Conservation (phyloP, 2,113 vertebrate genomes). For the Trachemys scripta region DNA sequence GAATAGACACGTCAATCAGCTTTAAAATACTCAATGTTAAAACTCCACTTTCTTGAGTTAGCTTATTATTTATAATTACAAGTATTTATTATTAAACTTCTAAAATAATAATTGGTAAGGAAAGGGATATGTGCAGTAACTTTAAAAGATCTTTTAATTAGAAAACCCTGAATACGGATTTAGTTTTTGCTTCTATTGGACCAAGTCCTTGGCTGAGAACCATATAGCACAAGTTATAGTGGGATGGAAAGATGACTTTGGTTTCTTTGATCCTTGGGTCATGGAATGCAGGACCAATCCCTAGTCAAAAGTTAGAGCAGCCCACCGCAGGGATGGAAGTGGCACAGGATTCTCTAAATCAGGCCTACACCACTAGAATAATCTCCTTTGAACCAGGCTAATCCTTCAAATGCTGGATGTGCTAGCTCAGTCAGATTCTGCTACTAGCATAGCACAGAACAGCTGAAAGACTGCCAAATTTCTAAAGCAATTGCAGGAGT, state of each 20-base stretch:
- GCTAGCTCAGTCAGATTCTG: not conserved
- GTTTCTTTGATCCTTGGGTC: not conserved
- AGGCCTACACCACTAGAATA: not conserved
- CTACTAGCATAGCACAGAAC: not conserved
- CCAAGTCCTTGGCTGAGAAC: not conserved
- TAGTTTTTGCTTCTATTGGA: not conserved
- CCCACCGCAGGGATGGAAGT: not conserved
- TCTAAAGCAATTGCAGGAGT: not conserved
- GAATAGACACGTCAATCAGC: not conserved
- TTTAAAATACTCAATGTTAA: not conserved
- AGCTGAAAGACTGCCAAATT: not conserved
- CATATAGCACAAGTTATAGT: not conserved
- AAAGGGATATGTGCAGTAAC: not conserved
- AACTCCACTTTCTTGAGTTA: not conserved
- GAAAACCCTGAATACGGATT: not conserved
- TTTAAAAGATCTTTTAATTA: not conserved
- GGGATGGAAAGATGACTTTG: fast-evolving
- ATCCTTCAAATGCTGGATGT: not conserved
- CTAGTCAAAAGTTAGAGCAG: not conserved
- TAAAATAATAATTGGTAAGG: not conserved
- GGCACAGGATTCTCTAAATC: not conserved
- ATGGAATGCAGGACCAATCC: not conserved
- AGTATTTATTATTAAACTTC: not conserved
- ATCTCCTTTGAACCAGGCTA: not conserved
- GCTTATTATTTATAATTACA: not conserved